A percentile compares a stretch with the other conserved stretches of the same genome.
These are phyloP conservation scores for Tachuris rubrigastra DNA, from an alignment of 2,113 vertebrate genomes.

Conservation along the genomic window DNA sequence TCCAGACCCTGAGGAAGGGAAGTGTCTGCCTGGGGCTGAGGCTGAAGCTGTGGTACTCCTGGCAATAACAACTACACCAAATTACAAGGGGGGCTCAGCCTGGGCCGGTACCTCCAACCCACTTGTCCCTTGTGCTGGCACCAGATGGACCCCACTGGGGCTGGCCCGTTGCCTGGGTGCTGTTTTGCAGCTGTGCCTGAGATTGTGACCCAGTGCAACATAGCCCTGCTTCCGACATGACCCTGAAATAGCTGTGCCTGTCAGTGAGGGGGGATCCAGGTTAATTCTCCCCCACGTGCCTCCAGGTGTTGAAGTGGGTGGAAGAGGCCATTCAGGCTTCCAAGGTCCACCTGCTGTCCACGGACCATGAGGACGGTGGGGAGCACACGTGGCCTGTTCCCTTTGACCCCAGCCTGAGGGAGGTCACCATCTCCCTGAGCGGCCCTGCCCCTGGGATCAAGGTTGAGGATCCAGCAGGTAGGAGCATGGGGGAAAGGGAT, in stretches of 20 bases:
- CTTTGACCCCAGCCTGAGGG: conserved; percentile 88
- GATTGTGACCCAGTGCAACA: background rate
- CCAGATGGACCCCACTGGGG: background rate
- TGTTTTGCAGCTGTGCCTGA: fast-evolving
- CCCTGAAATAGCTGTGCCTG: fast-evolving
- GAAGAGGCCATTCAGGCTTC: conserved; percentile 89
- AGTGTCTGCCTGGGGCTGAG: background rate
- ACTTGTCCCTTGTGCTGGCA: background rate
- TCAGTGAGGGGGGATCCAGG: fast-evolving
- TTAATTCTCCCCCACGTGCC: background rate
- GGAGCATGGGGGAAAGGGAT: background rate
- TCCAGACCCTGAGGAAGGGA: fast-evolving
- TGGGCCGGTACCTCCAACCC: background rate
- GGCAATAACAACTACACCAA: background rate
- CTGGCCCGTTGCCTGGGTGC: fast-evolving
- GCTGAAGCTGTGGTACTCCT: background rate
- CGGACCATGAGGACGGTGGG: conserved; percentile 81
- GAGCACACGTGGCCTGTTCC: conserved; percentile 84
- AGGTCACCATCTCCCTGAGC: conserved; percentile 91
- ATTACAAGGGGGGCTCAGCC: background rate
- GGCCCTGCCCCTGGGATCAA: conserved; percentile 85
- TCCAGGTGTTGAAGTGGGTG: conserved; percentile 92
- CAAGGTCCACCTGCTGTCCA: conserved; percentile 91
- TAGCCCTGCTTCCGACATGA: background rate
- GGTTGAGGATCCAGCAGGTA: conserved; percentile 86